Evolutionary conservation across 2,888 invertebrate species (phyloP), one percentile per base, ranked within the genome.

Genomic region (Matsumyia berberina): DNA sequence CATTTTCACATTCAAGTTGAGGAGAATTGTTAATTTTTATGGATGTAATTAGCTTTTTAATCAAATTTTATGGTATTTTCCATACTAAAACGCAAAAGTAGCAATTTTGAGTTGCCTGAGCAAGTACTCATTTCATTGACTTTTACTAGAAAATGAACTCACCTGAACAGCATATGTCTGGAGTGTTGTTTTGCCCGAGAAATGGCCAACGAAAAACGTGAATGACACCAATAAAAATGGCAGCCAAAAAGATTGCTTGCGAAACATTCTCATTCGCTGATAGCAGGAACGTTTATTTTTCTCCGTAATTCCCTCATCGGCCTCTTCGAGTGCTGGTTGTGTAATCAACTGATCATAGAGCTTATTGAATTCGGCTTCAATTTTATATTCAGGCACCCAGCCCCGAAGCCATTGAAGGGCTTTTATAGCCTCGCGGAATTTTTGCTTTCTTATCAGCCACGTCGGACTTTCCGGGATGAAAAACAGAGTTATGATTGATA

Each of bases 401-500:
- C 96, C 96, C 35, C 96, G 93, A 0, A 97, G 91, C 96, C 96
- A 96, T 87, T 95, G 95, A 12, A 96, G 92, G 35, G 94, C 93
- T 89, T 94, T 93, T 86, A 94, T 94, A 0, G 96, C 96, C 29
- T 96, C 95, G 2, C 93, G 92, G 19, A 93, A 89, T 8, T 95
- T 93, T 79, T 94, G 94, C 88, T 94, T 94, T 0, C 94, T 93
- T 60, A 96, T 94, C 58, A 96, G 92, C 96, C 96, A 97, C 87
- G 95, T 94, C 0, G 97, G 96, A 87, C 96, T 96, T 90, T 97
- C 97, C 0, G 97, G 97, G 4, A 97, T 94, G 89, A 96, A 94
- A 87, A 93, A 94, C 8, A 97, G 92, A 0, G 94, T 93, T 0
- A 94, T 87, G 51, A 95, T 94, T 11, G 96, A 94, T 2, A 94